Base-by-base conservation (phyloP, 2,888 invertebrate species). In the Acleris holmiana region DNA sequence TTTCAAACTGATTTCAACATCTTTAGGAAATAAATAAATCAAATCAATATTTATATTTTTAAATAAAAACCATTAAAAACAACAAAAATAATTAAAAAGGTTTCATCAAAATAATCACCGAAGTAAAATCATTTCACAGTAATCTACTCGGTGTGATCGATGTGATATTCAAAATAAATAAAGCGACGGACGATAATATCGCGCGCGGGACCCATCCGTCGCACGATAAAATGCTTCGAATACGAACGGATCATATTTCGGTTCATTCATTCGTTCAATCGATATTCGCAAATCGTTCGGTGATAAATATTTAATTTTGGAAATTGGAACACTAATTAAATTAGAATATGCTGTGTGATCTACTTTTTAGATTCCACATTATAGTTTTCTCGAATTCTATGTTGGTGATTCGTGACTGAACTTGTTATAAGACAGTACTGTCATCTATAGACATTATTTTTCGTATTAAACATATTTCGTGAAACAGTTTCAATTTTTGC, bases 161-260 rank as follows among this genome's bases (percentile, higher is more conserved):
- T 65, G 54, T 48, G 58, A 55, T 65, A 50, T 65, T 65, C 65
- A 60, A 60, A 59, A 60, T 65, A 65, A 65, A 60, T 60, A 60
- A 60, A 60, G 54, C 50, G 29, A 59, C 54, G 23, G 25, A 44
- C 49, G 65, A 55, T 65, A 65, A 46, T 50, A 65, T 65, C 59
- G 49, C 65, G 46, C 46, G 29, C 59, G 65, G 59, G 50, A 60
- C 59, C 59, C 29, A 65, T 60, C 44, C 47, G 64, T 21, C 55
- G 49, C 54, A 48, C 61, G 66, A 65, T 64, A 55, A 57, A 47
- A 60, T 21, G 35, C 8, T 44, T 23, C 35, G 60, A 54, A 59
- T 53, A 50, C 47, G 35, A 50, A 65, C 49, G 44, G 64, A 65
- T 65, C 49, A 60, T 49, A 46, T 55, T 55, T 55, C 46, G 46